phyloP scores from a whole-genome alignment of 64 coral and sea anemone species.

The Montipora cactus region DNA sequence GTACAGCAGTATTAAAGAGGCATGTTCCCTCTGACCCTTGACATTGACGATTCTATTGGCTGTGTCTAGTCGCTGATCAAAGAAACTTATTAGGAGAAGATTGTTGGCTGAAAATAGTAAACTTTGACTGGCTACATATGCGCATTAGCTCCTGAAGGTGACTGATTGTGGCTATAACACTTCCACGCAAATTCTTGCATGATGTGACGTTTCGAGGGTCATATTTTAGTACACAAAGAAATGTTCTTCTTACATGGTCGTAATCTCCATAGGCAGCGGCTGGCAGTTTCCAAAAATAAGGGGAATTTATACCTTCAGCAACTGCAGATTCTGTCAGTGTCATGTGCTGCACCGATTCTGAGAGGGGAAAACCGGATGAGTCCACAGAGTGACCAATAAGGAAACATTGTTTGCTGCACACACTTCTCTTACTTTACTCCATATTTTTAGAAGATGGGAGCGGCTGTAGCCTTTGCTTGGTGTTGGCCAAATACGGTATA shows the following conservation, averaged over 20 bases:
- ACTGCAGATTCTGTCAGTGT: constrained; percentile 53
- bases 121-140: neutral
- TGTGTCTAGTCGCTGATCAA: constrained; percentile 26
- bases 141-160: neutral
- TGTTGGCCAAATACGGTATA: constrained; percentile 63
- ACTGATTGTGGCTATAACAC: neutral
- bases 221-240: constrained; percentile 64
- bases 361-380: constrained; percentile 45
- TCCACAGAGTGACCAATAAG: constrained; percentile 63
- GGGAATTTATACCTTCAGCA: constrained; percentile 41
- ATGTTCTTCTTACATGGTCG: constrained; percentile 57
- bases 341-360: constrained; percentile 47
- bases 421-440: constrained; percentile 8
- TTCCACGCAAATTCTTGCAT: neutral
- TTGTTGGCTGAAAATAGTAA: constrained; percentile 4
- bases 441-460: constrained; percentile 40
- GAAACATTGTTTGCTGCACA: constrained; percentile 35
- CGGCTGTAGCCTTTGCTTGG: constrained; percentile 33
- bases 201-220: constrained; percentile 67
- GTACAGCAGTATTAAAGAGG: neutral
- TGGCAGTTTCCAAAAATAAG: constrained; percentile 74
- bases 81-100: constrained; percentile 28
- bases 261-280: constrained; percentile 51
- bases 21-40: constrained; percentile 13
- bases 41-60: constrained; percentile 21